These are phyloP conservation scores for Leptoclinus maculatus DNA, from an alignment of 2,797 vertebrate species.

Conservation along the genomic window DNA sequence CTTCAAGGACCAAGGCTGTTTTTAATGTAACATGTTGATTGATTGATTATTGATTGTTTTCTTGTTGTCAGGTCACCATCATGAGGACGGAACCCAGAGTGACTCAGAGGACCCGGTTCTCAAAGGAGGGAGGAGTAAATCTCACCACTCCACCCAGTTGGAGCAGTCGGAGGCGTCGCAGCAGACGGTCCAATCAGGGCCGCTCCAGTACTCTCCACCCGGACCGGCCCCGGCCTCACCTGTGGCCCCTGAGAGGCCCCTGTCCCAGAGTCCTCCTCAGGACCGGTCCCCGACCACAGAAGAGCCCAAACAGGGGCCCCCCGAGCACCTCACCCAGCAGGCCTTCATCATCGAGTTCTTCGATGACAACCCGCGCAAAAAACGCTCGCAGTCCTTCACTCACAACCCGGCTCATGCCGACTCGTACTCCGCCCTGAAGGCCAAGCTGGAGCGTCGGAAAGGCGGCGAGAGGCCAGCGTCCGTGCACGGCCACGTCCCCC, in stretches of 20 bases:
- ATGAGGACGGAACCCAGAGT: conserved; percentile 97
- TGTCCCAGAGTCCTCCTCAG: conserved; percentile 66
- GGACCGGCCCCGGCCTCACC: conserved; percentile 43
- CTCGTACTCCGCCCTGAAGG: conserved; percentile 83
- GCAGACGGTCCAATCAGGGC: conserved; percentile 51
- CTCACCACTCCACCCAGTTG: conserved; percentile 55
- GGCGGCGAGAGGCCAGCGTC: conserved; percentile 84
- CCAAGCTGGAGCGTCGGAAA: conserved; percentile 89
- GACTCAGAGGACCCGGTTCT: conserved; percentile 92
- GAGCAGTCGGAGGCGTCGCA: conserved; percentile 50
- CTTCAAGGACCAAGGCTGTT: not conserved
- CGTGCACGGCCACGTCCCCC: conserved; percentile 86
- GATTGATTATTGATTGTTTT: not conserved
- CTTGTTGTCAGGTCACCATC: conserved; percentile 74
- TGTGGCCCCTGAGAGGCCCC: conserved; percentile 47
- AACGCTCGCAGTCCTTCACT: conserved; percentile 96
- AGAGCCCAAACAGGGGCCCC: conserved; percentile 78
- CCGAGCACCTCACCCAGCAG: conserved; percentile 89
- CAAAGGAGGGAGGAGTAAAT: conserved; percentile 79
- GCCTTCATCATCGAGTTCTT: conserved; percentile 99
- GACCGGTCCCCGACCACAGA: conserved; percentile 65
- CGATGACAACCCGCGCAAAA: conserved; percentile 94
- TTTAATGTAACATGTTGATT: not conserved
- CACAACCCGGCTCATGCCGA: conserved; percentile 88
- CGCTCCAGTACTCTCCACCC: conserved; percentile 56